Conservation (phyloP, 2,113 vertebrate genomes). For the Machaerirhynchus nigripectus region DNA sequence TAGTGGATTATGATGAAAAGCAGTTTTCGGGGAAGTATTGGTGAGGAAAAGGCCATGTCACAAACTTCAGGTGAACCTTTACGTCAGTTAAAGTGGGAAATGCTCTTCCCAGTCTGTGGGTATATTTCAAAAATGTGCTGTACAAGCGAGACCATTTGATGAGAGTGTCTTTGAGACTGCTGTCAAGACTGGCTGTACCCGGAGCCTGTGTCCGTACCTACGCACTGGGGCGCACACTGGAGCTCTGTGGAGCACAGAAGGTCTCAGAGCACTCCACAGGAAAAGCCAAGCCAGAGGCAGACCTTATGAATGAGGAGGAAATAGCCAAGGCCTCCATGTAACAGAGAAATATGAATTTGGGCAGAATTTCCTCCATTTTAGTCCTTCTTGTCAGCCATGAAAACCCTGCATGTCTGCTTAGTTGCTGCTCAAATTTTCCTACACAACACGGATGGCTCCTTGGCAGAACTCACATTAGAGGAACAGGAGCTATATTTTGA, state of each 20-base stretch:
- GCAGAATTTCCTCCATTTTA: background rate
- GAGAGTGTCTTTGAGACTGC: background rate
- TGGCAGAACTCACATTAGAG: background rate
- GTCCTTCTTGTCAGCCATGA: background rate
- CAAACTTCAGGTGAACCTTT: background rate
- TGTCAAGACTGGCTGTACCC: rapidly evolving
- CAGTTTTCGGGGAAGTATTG: background rate
- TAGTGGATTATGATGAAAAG: background rate
- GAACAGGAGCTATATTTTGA: background rate
- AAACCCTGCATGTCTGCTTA: background rate
- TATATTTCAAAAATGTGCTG: background rate
- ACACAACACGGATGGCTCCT: rapidly evolving
- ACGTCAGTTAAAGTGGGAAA: background rate
- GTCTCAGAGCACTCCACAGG: background rate
- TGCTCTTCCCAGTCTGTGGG: background rate
- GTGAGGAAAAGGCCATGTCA: background rate
- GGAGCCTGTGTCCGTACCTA: rapidly evolving
- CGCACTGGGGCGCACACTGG: background rate
- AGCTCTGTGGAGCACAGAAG: background rate
- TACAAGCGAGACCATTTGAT: background rate
- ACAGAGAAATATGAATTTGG: background rate
- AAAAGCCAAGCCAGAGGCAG: background rate
- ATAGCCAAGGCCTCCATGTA: background rate
- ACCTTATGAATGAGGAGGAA: background rate
- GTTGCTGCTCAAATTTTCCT: background rate